These are phyloP conservation scores for Perodicticus potto DNA, from an alignment of 2,797 vertebrate species.

Conservation along the genomic window DNA sequence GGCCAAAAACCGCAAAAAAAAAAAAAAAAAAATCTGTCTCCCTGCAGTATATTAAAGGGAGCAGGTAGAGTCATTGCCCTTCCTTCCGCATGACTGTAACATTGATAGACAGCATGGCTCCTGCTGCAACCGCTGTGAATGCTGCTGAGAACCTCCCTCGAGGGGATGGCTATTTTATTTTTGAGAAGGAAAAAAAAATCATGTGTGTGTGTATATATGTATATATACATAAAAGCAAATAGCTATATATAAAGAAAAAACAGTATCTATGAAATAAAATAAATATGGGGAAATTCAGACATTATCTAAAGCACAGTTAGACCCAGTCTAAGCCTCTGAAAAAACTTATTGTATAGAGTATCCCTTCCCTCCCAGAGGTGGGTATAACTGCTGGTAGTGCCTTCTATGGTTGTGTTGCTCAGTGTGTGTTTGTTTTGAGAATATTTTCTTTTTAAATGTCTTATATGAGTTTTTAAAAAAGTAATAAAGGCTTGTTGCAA, in stretches of 20 bases:
- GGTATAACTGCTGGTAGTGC: constrained; percentile 87
- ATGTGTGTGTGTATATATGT: background rate
- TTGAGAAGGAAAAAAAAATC: constrained; percentile 67
- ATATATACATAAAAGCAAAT: constrained; percentile 67
- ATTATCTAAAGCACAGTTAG: constrained; percentile 70
- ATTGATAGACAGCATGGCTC: constrained; percentile 85
- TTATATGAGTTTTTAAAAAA: constrained; percentile 77
- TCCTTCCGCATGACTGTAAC: constrained; percentile 84
- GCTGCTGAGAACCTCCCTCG: constrained; percentile 87
- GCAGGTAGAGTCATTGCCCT: background rate
- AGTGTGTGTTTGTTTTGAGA: constrained; percentile 62
- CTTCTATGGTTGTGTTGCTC: constrained; percentile 84
- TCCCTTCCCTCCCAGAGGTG: constrained; percentile 65
- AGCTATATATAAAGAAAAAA: constrained; percentile 73
- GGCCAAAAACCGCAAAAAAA: too few relatives aligned
- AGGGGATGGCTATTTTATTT: constrained; percentile 79
- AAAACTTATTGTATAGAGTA: background rate
- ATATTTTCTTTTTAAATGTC: constrained; percentile 77
- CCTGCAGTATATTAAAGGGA: background rate
- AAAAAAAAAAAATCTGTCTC: background rate
- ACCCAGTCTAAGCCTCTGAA: constrained; percentile 46
- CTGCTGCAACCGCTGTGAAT: constrained; percentile 86
- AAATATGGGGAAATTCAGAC: constrained; percentile 39
- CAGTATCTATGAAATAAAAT: constrained; percentile 70
- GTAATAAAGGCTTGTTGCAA: constrained; percentile 87